Evolutionary conservation across 2,888 invertebrate genomes (phyloP).

Genomic region (Nipponacmea schrenckii): DNA sequence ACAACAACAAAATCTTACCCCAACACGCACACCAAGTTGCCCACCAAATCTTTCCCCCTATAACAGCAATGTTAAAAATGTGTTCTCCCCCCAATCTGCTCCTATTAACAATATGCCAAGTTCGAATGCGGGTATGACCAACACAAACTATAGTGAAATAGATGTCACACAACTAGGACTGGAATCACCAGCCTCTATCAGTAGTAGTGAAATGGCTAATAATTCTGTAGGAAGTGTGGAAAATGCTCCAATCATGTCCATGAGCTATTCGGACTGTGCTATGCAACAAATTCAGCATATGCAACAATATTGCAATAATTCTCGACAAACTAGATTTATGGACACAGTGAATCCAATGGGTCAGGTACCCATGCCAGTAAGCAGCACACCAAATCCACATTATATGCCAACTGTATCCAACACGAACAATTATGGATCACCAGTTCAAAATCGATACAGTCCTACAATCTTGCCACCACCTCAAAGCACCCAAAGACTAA

Average conservation of each 20-base stretch:
- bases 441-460: constrained; percentile 12
- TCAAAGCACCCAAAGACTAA: constrained; percentile 55
- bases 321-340: constrained; percentile 39
- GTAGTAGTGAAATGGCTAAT: constrained; percentile 79
- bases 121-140: constrained; percentile 34
- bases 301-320: constrained; percentile 21
- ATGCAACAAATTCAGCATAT: constrained; percentile 37
- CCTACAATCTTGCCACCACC: constrained; percentile 56
- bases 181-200: constrained; percentile 89
- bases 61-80: constrained; percentile 38
- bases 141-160: constrained; percentile 74
- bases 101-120: constrained; percentile 37
- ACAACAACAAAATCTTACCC: constrained; percentile 17
- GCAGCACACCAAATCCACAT: constrained; percentile 22
- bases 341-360: constrained; percentile 43
- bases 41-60: background rate
- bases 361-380: constrained; percentile 27
- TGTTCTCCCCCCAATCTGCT: constrained; percentile 34
- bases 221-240: constrained; percentile 73
- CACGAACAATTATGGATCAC: constrained; percentile 20
- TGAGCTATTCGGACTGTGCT: constrained; percentile 65
- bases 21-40: constrained; percentile 20
- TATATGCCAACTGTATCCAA: constrained; percentile 38
- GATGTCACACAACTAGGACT: constrained; percentile 86
- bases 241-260: constrained; percentile 27